Evolutionary conservation across 2,888 invertebrate genomes (phyloP).

Genomic region (Pyralis farinalis): DNA sequence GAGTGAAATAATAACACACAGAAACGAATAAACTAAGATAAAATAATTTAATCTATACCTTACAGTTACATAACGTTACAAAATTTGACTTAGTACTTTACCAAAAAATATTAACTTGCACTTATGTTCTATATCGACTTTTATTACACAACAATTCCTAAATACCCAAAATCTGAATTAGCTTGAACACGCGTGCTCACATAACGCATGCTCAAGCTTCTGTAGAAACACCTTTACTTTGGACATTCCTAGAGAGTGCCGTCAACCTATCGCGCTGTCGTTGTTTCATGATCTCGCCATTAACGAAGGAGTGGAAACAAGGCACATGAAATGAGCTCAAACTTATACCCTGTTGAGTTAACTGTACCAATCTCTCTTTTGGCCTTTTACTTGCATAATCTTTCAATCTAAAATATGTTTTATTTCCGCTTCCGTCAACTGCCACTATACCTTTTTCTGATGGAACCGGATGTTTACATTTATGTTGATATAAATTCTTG

Average conservation of each 20-base stretch:
- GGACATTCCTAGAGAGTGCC: conserved; percentile 13
- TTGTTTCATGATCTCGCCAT: conserved; percentile 46
- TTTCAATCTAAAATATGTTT: conserved; percentile 51
- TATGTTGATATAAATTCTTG: conserved; percentile 21
- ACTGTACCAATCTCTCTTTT: conserved; percentile 36
- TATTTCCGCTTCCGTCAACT: conserved; percentile 49
- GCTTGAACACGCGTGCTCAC: conserved; percentile 22
- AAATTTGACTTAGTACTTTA: conserved; percentile 56
- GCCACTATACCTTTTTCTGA: conserved; percentile 58
- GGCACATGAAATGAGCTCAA: conserved; percentile 66
- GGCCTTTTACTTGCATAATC: conserved; percentile 42
- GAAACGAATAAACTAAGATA: conserved; percentile 22
- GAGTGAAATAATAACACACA: too few species aligned
- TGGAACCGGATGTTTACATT: conserved; percentile 50
- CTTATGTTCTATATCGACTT: conserved; percentile 26
- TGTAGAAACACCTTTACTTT: conserved; percentile 11
- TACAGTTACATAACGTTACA: conserved; percentile 53
- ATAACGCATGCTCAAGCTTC: conserved; percentile 13
- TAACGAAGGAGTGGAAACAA: conserved; percentile 63
- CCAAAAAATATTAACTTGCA: conserved; percentile 41
- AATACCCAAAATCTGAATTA: conserved; percentile 24
- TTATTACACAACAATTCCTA: conserved; percentile 34
- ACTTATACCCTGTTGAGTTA: conserved; percentile 54
- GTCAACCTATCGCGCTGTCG: conserved; percentile 36
- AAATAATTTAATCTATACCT: conserved; percentile 33